Evolutionary conservation across 2,888 invertebrate species (phyloP).

Genomic region (Microctonus aethiopoides): DNA sequence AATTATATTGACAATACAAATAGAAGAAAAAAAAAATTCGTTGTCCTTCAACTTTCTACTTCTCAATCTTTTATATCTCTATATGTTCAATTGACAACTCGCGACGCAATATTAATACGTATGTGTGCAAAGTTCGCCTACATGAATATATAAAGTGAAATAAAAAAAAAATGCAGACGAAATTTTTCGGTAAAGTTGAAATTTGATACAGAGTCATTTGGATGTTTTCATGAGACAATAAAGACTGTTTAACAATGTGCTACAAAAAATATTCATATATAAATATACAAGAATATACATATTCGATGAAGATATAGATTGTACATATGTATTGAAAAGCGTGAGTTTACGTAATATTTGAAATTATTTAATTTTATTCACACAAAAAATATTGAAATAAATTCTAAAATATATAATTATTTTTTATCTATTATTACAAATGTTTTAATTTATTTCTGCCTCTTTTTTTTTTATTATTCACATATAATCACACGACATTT

Average conservation of each 20-base stretch:
- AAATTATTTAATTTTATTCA: too few species aligned
- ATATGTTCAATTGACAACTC: not conserved
- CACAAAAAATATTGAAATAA: too few species aligned
- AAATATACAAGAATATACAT: too few species aligned
- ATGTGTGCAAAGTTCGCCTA: not conserved
- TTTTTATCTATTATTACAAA: too few species aligned
- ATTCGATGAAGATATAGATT: too few species aligned
- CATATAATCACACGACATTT: too few species aligned
- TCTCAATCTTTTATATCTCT: constrained; percentile 12
- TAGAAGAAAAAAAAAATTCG: not conserved
- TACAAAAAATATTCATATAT: too few species aligned
- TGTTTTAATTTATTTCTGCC: too few species aligned
- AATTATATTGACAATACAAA: not conserved
- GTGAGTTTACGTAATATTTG: too few species aligned
- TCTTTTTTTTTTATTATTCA: too few species aligned
- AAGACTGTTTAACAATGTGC: not conserved
- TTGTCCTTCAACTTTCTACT: constrained; percentile 25
- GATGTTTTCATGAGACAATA: not conserved
- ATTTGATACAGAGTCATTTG: not conserved
- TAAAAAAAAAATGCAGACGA: not conserved
- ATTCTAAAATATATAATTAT: too few species aligned
- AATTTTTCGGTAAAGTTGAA: constrained; percentile 4
- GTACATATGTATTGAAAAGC: not conserved
- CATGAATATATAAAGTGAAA: not conserved
- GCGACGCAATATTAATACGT: not conserved